Conservation (phyloP, 2,888 invertebrate species). For the Hypercompe scribonia region DNA sequence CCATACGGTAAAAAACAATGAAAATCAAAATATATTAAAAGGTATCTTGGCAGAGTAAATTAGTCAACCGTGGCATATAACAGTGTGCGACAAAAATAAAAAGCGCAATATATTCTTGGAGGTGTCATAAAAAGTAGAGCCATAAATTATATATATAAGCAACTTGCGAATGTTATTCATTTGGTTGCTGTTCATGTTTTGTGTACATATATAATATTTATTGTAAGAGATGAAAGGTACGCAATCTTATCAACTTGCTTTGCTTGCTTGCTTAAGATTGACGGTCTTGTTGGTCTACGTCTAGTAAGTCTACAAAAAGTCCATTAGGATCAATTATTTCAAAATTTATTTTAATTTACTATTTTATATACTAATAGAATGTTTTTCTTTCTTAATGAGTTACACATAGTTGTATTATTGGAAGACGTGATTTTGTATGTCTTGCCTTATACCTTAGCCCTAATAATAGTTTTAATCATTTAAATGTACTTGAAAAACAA, state of each 20-base stretch:
- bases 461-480: too few relatives aligned
- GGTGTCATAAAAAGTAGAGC: conserved; percentile 1
- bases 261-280: neutral
- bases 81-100: conserved; percentile 1
- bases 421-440: too few relatives aligned
- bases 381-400: too few relatives aligned
- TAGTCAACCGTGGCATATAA: neutral
- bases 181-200: neutral
- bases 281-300: too few relatives aligned
- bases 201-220: neutral
- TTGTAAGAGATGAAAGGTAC: neutral
- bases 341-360: too few relatives aligned
- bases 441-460: too few relatives aligned
- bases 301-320: too few relatives aligned
- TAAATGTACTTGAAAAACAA: too few relatives aligned
- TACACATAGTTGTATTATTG: too few relatives aligned
- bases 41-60: neutral
- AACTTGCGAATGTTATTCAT: neutral
- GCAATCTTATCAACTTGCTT: neutral
- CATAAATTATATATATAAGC: neutral
- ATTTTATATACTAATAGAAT: too few relatives aligned
- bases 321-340: too few relatives aligned
- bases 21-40: neutral
- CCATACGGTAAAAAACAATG: too few relatives aligned
- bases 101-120: conserved; percentile 2